Evolutionary conservation across 2,797 vertebrate genomes (phyloP).

Genomic region (Philypnodon macrostomus): DNA sequence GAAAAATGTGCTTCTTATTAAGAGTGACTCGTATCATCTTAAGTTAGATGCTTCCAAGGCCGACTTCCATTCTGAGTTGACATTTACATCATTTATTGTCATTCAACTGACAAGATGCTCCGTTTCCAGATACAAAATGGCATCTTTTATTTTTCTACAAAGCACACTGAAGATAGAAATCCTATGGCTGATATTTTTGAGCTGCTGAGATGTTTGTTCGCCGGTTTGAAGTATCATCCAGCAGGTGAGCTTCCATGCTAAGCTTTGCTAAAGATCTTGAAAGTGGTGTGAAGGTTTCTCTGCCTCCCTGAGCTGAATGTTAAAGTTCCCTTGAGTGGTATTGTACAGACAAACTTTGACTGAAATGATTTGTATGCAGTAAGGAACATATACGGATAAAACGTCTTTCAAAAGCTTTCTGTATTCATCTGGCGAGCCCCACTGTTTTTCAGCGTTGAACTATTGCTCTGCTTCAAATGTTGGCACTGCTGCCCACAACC

Average conservation of each 20-base stretch:
- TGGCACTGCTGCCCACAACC: conserved; percentile 49
- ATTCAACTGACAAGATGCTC: conserved; percentile 12
- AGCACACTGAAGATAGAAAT: not conserved
- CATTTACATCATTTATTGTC: conserved; percentile 36
- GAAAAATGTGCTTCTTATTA: conserved; percentile 29
- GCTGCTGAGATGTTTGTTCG: conserved; percentile 3
- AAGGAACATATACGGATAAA: conserved; percentile 49
- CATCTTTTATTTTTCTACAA: conserved; percentile 7
- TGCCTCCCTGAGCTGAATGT: conserved; percentile 51
- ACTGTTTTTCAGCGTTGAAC: conserved; percentile 57
- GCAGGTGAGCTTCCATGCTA: conserved; percentile 6
- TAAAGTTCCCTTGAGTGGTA: conserved; percentile 43
- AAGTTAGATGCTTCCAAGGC: conserved; percentile 25
- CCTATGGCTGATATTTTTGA: not conserved
- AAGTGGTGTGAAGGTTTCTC: conserved; percentile 43
- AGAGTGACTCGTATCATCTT: conserved; percentile 29
- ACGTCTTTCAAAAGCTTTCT: conserved; percentile 57
- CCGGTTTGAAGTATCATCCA: not conserved
- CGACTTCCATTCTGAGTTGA: conserved; percentile 25
- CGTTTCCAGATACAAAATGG: conserved; percentile 19
- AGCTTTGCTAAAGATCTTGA: conserved; percentile 23
- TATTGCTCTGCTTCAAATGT: conserved; percentile 51
- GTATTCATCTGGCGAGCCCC: conserved; percentile 56
- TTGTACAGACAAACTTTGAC: conserved; percentile 41
- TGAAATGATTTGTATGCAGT: conserved; percentile 60